Evolutionary conservation across 2,888 invertebrate genomes (phyloP), one percentile per base, ranked within the genome.

Genomic region (Lycaena phlaeas): DNA sequence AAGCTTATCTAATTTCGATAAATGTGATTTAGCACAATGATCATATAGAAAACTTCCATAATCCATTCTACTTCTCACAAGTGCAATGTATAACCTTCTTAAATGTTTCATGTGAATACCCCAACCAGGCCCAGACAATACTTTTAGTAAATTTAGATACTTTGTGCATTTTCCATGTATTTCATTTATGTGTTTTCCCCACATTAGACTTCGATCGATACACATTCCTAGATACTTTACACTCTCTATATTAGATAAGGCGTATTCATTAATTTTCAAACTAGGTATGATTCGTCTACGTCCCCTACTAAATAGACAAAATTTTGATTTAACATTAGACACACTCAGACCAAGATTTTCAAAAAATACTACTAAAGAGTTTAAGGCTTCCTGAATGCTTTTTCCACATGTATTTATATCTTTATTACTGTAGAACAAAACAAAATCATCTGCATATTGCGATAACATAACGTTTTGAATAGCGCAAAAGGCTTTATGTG

Each of bases 1-100:
- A 14, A 38, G 9, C 10, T 42, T 42, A 14, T 42, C 42, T 4
- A 42, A 7, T 27, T 42, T 27, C 4, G n/a, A 30, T 14, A 36
- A 3, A 14, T 36, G 14, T 5, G 3, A 22, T 10, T 36, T 36
- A 1, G 12, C 12, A 4, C 7, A 3, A 9, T n/a, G 5, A 5
- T 5, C 18, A 18, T 18, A 18, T 18, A 18, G 5, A 5, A 18
- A 18, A 5, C 18, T 18, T 4, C 4, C 18, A 18, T 18, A 18
- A 18, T 18, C 18, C 18, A 18, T 4, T 4, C 18, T 3, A 18
- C 18, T 18, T 18, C 18, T 18, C 18, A 18, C 5, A 4, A 18
- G 5, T 18, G 18, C 3, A 5, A 18, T 18, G 5, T 18, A 18
- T 4, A 18, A 5, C 5, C 18, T 18, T 18, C 18, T 18, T 18